A percentile compares a stretch with the other conserved stretches of the same genome.
Evolutionary conservation across 1,140 invertebrate species (phyloP).

Genomic region (Pogonomyrmex barbatus): DNA sequence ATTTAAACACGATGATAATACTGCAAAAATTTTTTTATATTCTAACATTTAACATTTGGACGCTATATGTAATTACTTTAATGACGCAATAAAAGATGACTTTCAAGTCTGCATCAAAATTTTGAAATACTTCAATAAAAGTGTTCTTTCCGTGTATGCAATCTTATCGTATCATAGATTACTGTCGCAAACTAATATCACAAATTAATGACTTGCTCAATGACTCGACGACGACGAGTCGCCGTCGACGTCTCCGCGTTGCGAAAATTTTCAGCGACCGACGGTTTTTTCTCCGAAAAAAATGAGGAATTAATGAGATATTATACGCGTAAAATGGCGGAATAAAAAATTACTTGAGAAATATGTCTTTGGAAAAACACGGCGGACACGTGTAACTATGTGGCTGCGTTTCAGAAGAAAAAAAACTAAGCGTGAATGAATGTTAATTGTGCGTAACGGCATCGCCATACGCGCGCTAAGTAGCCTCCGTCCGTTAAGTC

Average conservation of each 20-base stretch:
- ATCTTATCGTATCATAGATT: slow-evolving; percentile 11
- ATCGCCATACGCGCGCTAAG: background rate
- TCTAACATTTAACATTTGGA: no score
- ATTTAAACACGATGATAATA: no score
- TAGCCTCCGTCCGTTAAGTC: slow-evolving; percentile 14
- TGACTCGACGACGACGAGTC: background rate
- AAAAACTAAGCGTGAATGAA: slow-evolving; percentile 33
- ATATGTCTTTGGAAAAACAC: background rate
- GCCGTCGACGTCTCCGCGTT: background rate
- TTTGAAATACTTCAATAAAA: no score
- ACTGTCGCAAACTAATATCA: background rate
- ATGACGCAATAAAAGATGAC: no score
- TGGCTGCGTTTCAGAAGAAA: background rate
- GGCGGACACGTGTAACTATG: background rate
- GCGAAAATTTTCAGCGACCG: background rate
- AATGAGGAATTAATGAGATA: background rate
- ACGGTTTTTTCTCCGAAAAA: background rate
- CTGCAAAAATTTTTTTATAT: no score
- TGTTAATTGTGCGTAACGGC: slow-evolving; percentile 39
- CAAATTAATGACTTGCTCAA: background rate
- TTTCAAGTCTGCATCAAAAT: no score
- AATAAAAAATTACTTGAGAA: background rate
- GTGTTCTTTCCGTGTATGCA: background rate
- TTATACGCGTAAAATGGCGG: background rate
- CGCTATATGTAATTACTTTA: no score